A percentile compares a stretch with the other conserved stretches of the same genome.
These are phyloP conservation scores for Heliothis virescens DNA, from an alignment of 1,140 invertebrate genomes.

Conservation along the genomic window DNA sequence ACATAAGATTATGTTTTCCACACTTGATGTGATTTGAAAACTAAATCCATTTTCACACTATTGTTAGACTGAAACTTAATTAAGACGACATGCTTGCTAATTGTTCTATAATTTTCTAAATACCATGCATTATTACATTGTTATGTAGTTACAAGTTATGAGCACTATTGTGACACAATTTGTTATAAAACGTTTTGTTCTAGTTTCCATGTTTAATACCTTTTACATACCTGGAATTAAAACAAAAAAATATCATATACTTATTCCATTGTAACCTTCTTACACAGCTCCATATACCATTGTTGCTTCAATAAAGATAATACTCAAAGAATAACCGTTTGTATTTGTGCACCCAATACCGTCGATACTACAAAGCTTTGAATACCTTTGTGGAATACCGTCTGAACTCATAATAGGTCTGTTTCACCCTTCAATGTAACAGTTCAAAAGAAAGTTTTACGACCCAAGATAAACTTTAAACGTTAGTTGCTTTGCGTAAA, in stretches of 20 bases:
- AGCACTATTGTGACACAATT: not conserved
- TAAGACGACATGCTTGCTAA: constrained; percentile 3
- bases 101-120: constrained; percentile 15
- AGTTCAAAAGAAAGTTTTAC: constrained; percentile 62
- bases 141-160: not conserved
- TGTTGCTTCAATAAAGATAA: constrained; percentile 13
- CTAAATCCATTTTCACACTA: constrained; percentile 30
- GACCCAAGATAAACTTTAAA: constrained; percentile 42
- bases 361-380: not conserved
- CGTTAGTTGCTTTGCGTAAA: constrained; percentile 53
- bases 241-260: not conserved
- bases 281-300: not conserved
- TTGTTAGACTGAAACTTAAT: constrained; percentile 12
- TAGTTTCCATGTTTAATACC: too few relatives aligned
- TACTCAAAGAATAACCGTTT: not conserved
- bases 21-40: constrained; percentile 11
- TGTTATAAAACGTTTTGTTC: too few relatives aligned
- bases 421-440: constrained; percentile 38
- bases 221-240: not conserved
- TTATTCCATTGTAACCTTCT: not conserved
- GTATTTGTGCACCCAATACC: not conserved
- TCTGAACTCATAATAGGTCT: not conserved
- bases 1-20: not conserved
- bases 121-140: not conserved
- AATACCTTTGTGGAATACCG: not conserved